Percentiles rank a stretch among this genome's conserved stretches.
These are phyloP conservation scores for Parasteatoda tepidariorum DNA, from an alignment of 1,140 invertebrate genomes.

Conservation along the genomic window DNA sequence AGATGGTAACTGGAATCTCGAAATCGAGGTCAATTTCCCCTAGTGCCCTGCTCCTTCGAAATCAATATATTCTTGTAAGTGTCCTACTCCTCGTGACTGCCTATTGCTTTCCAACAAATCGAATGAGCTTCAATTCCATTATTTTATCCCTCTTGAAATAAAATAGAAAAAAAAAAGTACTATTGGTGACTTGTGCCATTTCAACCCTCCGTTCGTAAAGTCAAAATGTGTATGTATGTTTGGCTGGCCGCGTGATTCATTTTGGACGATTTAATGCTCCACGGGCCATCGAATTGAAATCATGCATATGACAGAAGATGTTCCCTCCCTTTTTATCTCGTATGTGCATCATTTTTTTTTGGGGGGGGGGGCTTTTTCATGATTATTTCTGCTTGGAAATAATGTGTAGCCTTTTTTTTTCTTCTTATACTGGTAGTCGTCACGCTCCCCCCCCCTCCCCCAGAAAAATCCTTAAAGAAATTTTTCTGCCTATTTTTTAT, in stretches of 20 bases:
- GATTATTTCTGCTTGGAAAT: background rate
- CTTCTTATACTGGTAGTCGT: background rate
- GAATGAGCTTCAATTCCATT: too few species aligned
- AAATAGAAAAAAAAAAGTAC: too few species aligned
- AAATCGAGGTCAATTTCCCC: too few species aligned
- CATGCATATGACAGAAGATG: background rate
- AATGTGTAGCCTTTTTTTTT: background rate
- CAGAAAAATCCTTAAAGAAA: background rate
- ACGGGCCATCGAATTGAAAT: slow-evolving; percentile 24
- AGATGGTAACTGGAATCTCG: too few species aligned
- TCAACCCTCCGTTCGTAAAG: too few species aligned
- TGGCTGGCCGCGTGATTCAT: slow-evolving; percentile 9
- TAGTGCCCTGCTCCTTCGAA: too few species aligned
- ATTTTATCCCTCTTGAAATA: too few species aligned
- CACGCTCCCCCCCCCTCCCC: background rate
- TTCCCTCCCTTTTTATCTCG: background rate
- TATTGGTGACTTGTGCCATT: too few species aligned
- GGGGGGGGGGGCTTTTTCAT: background rate
- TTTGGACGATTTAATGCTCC: slow-evolving; percentile 15
- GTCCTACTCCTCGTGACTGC: too few species aligned
- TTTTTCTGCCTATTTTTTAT: background rate
- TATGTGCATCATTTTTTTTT: background rate
- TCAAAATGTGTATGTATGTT: too few species aligned
- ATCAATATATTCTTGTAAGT: too few species aligned
- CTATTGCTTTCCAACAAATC: too few species aligned